Evolutionary conservation across 1,140 invertebrate species (phyloP), one percentile per base, ranked within the genome.

Genomic region (Phymastichus coffea): DNA sequence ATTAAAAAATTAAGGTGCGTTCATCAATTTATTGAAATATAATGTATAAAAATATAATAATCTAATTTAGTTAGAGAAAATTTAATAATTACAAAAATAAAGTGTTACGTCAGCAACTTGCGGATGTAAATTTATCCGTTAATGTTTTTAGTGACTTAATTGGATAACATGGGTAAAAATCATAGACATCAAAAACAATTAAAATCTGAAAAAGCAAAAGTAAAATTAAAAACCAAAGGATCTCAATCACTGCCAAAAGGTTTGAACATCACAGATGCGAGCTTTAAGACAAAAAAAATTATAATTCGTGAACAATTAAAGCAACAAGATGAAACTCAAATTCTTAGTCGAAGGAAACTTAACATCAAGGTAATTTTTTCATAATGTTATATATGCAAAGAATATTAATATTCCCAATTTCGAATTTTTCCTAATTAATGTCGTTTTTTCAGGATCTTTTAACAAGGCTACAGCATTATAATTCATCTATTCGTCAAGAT

Each of bases 281-380:
- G 87, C 66, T 95, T 95, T 70, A 94, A 94, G 85, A 84, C 93
- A 2, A 90, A 90, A 66, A 91, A 93, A 70, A 94, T 97, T 65
- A 78, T 92, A 8, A 84, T 95, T 35, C 83, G 83, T 54, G 85
- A 90, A 68, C 91, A 94, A 70, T 75, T 93, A 1, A 88, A 87
- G 68, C 82, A 85, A 41, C 82, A 86, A 52, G 75, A 78, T 57
- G 77, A 81, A 26, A 74, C 79, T 2, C 84, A 87, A 66, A 84
- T 87, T 28, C 79, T 89, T 23, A 89, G 88, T 22, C 85, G 83
- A 55, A 83, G 87, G 47, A 92, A 93, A 70, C 79, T 92, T 1
- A 91, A 87, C 71, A 74, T 89, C 0, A 86, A 85, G 70, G 86
- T 87, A 79, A 69, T 54, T 56, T 61, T 61, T 55, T 47, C 41